phyloP scores from a whole-genome alignment of 1,140 invertebrate genomes.

The Drosophila mayri region DNA sequence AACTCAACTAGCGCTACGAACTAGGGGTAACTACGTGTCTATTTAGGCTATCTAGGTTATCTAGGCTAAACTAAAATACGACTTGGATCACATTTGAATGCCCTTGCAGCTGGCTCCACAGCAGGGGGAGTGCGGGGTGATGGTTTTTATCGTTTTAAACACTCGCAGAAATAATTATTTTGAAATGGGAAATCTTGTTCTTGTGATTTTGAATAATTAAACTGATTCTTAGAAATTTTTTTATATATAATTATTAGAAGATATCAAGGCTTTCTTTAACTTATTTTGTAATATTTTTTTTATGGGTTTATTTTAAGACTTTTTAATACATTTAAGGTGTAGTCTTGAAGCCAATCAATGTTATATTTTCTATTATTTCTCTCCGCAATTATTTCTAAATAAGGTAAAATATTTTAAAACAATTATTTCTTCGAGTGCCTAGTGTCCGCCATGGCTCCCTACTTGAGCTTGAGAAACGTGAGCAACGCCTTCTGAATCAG shows the following conservation, averaged over 20 bases:
- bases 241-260: not conserved
- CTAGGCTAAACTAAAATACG: conserved; percentile 78
- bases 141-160: conserved; percentile 1
- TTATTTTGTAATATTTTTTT: too few relatives aligned
- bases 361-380: not conserved
- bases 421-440: conserved; percentile 17
- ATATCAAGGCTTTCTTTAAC: not conserved
- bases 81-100: conserved; percentile 84
- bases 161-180: conserved; percentile 17
- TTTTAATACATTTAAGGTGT: not conserved
- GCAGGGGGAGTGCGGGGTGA: conserved; percentile 30
- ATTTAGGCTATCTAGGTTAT: conserved; percentile 52
- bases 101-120: conserved; percentile 57
- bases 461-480: conserved; percentile 93
- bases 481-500: conserved; percentile 94
- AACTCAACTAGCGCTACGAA: conserved; percentile 40
- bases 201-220: not conserved
- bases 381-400: not conserved
- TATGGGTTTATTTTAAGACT: too few relatives aligned
- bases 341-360: not conserved
- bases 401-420: not conserved
- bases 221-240: not conserved
- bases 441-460: conserved; percentile 33
- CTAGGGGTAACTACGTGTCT: conserved; percentile 49
- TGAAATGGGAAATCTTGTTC: not conserved